These are phyloP conservation scores for Empis stercorea DNA, from an alignment of 2,888 invertebrate species.

Conservation along the genomic window DNA sequence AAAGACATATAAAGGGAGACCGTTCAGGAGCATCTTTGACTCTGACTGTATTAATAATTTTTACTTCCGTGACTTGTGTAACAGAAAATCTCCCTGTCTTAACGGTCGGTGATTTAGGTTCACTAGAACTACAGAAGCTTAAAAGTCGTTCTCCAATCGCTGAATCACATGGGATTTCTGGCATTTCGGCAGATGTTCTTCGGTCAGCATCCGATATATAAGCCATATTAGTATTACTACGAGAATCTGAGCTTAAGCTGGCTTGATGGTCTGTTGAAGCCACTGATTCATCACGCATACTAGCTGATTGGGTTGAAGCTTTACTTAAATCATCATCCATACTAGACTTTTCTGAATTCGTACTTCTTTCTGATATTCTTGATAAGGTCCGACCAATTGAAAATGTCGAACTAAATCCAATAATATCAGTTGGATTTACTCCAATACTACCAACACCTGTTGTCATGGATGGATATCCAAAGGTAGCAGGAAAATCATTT, in stretches of 20 bases:
- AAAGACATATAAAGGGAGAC: constrained; percentile 31
- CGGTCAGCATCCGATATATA: constrained; percentile 69
- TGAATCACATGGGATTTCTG: constrained; percentile 68
- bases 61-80: constrained; percentile 34
- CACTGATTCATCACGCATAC: constrained; percentile 70
- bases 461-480: constrained; percentile 54
- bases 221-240: constrained; percentile 57
- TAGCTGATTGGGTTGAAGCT: constrained; percentile 70
- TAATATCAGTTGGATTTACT: constrained; percentile 49
- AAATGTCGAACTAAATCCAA: constrained; percentile 62
- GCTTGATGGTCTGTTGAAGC: constrained; percentile 77
- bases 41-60: constrained; percentile 5
- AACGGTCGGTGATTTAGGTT: constrained; percentile 38
- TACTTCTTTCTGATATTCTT: constrained; percentile 76
- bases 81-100: constrained; percentile 33
- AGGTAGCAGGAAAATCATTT: constrained; percentile 60
- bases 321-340: constrained; percentile 77
- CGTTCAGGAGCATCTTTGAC: constrained; percentile 13
- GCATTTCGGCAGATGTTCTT: constrained; percentile 72
- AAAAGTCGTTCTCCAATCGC: constrained; percentile 41
- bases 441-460: constrained; percentile 39
- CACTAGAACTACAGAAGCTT: constrained; percentile 35
- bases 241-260: constrained; percentile 73
- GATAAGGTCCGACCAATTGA: constrained; percentile 65
- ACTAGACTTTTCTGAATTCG: constrained; percentile 77